Percentiles rank a stretch among this genome's conserved stretches.
Conservation (phyloP, 2,797 vertebrate genomes). For the Enteromius anoplus region DNA sequence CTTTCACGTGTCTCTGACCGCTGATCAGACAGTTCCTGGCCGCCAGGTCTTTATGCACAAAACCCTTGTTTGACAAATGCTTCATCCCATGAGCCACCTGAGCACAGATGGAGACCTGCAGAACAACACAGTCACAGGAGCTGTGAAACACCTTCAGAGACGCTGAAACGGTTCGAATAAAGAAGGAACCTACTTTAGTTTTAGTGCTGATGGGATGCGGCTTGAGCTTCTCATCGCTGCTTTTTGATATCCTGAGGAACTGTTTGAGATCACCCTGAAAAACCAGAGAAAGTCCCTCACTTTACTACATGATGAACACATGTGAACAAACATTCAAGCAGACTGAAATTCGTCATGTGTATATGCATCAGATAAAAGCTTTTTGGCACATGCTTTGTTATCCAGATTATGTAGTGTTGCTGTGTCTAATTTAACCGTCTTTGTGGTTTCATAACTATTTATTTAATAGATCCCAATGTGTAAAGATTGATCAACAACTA, state of each 20-base stretch:
- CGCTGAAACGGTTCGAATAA: too few species aligned
- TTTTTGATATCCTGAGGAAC: constrained; percentile 94
- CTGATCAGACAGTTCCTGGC: constrained; percentile 94
- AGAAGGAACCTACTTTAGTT: constrained; percentile 78
- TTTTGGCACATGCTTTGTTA: too few species aligned
- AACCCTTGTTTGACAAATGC: constrained; percentile 91
- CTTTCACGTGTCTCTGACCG: constrained; percentile 90
- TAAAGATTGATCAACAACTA: not conserved
- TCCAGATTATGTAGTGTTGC: not conserved
- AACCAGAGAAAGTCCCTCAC: constrained; percentile 1
- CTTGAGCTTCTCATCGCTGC: constrained; percentile 93
- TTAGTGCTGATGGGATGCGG: constrained; percentile 91
- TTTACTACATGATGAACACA: not conserved
- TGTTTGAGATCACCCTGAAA: constrained; percentile 94
- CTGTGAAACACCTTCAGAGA: not conserved
- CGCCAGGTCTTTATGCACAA: constrained; percentile 95
- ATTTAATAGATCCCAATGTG: not conserved
- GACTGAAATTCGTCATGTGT: not conserved
- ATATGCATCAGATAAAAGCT: not conserved
- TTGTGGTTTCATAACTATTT: not conserved
- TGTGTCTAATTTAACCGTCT: too few species aligned
- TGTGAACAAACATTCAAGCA: not conserved
- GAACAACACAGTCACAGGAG: not conserved
- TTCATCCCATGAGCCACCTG: constrained; percentile 98
- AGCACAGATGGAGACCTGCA: constrained; percentile 90